phyloP scores from a whole-genome alignment of 2,113 vertebrate species.

The Aldabrachelys gigantea region DNA sequence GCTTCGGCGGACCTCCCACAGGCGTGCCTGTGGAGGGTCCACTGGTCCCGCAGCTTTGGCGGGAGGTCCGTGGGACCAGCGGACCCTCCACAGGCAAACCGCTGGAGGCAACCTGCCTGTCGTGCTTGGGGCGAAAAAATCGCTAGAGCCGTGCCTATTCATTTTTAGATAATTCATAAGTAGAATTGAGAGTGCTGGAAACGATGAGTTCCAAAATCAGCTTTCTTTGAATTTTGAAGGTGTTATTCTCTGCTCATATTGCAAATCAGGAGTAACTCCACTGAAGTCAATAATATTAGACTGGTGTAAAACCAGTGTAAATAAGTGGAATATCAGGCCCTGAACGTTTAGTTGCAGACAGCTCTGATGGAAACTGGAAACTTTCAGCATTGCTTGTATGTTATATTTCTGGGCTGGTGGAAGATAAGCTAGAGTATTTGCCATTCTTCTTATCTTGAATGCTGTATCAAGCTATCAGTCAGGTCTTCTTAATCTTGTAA shows the following conservation, averaged over 20 bases:
- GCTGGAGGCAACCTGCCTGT: too few relatives aligned
- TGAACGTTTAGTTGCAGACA: not conserved
- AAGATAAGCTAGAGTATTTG: not conserved
- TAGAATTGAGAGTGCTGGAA: not conserved
- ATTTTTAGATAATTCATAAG: not conserved
- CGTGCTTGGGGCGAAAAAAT: too few relatives aligned
- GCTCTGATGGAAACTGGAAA: constrained; percentile 15
- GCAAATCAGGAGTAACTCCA: not conserved
- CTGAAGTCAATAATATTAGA: fast-evolving
- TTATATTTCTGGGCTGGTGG: constrained; percentile 13
- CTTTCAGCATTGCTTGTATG: constrained; percentile 14
- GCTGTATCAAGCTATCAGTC: constrained; percentile 44
- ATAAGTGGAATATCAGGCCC: not conserved
- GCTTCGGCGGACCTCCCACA: too few relatives aligned
- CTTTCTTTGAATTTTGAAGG: not conserved
- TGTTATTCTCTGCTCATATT: not conserved
- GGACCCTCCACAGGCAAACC: too few relatives aligned
- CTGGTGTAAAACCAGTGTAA: not conserved
- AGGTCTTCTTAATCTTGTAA: not conserved
- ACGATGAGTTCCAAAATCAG: not conserved
- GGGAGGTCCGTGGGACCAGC: too few relatives aligned
- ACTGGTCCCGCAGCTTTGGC: too few relatives aligned
- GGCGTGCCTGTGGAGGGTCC: too few relatives aligned
- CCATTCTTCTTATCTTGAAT: constrained; percentile 19
- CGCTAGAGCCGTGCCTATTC: not conserved